Percentiles rank a stretch among this genome's conserved stretches.
Evolutionary conservation across 1,140 invertebrate species (phyloP).

Genomic region (Hycleus phaleratus): DNA sequence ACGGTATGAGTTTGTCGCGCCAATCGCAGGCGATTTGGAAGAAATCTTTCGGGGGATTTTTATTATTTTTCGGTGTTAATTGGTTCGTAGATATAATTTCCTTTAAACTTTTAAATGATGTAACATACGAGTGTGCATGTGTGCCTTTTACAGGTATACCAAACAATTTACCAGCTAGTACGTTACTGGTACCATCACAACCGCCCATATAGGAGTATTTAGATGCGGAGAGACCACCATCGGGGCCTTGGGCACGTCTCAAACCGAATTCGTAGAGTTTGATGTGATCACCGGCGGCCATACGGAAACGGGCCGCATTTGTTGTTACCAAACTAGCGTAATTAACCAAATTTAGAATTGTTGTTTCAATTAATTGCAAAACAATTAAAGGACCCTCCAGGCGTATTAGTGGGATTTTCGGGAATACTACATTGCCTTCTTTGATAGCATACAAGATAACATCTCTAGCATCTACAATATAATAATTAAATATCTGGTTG

Average conservation of each 20-base stretch:
- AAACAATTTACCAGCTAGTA: constrained; percentile 95
- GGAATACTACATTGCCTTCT: constrained; percentile 97
- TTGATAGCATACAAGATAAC: constrained; percentile 84
- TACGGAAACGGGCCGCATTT: constrained; percentile 92
- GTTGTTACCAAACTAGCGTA: constrained; percentile 98
- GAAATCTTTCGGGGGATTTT: constrained; percentile 53
- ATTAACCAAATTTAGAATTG: constrained; percentile 91
- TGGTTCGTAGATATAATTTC: constrained; percentile 56
- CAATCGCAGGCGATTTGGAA: constrained; percentile 61
- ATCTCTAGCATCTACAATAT: constrained; percentile 56
- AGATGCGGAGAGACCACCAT: constrained; percentile 94
- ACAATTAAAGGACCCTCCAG: constrained; percentile 87
- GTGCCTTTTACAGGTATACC: constrained; percentile 96
- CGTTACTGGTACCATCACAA: constrained; percentile 98
- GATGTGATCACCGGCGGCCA: constrained; percentile 83
- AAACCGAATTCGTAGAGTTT: constrained; percentile 94
- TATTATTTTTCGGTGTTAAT: constrained; percentile 59
- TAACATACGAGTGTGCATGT: constrained; percentile 97
- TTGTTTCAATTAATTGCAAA: constrained; percentile 94
- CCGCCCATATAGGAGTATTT: constrained; percentile 97
- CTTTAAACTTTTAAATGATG: constrained; percentile 73
- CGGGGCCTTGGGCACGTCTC: constrained; percentile 93
- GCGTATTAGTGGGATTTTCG: constrained; percentile 85
- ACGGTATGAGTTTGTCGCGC: constrained; percentile 59
- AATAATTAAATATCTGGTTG: not conserved